phyloP scores from a whole-genome alignment of 2,113 vertebrate species.

The Potamarius usumacintae region DNA sequence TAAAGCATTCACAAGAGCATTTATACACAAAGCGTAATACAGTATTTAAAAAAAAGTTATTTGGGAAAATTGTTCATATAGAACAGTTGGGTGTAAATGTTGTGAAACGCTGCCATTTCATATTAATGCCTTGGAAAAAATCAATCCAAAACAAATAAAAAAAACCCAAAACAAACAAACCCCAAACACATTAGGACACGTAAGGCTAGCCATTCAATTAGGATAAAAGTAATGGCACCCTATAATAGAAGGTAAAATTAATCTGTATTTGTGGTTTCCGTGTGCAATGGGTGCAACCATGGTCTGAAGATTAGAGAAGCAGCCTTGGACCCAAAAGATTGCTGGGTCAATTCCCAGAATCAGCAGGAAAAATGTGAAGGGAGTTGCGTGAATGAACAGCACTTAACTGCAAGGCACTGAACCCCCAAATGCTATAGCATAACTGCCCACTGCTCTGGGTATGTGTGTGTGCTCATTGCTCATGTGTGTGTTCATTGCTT shows the following conservation, averaged over 20 bases:
- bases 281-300: too few relatives aligned
- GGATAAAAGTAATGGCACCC: not conserved
- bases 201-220: not conserved
- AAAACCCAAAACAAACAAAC: not conserved
- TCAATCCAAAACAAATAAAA: not conserved
- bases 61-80: not conserved
- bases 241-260: not conserved
- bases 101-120: not conserved
- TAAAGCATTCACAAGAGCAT: not conserved
- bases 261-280: not conserved
- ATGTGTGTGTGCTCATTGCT: too few relatives aligned
- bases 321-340: too few relatives aligned
- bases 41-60: not conserved
- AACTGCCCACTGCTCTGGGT: too few relatives aligned
- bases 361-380: too few relatives aligned
- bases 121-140: not conserved
- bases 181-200: too few relatives aligned
- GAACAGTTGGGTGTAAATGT: not conserved
- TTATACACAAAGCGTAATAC: not conserved
- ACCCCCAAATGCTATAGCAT: too few relatives aligned
- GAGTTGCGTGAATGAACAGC: too few relatives aligned
- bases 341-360: too few relatives aligned
- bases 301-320: too few relatives aligned
- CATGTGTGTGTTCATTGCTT: too few relatives aligned
- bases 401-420: too few relatives aligned